Evolutionary conservation across 2,113 vertebrate species (phyloP), one percentile per base, ranked within the genome.

Genomic region (Callorhinus ursinus): DNA sequence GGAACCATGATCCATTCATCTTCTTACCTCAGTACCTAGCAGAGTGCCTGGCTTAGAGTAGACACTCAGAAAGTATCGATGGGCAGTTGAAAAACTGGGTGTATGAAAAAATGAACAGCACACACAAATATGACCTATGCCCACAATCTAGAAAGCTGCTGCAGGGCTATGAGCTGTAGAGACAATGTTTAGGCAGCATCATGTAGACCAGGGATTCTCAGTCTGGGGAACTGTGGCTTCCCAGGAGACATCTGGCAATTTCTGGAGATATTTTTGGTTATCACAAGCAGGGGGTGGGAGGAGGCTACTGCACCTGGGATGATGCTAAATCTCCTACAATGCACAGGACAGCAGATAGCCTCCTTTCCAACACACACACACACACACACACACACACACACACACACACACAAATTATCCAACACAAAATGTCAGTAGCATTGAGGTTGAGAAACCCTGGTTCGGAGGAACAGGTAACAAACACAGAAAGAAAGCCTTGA

Each of bases 61-160:
- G 77, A 87, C 28, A 57, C 18, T 6, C 67, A 42, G 42, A 24
- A 53, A 51, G 42, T 33, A 59, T 7, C 0, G 0, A 31, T 19
- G 13, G 18, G 49, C 18, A 33, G 49, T 16, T 8, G 18, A 21
- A 53, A 4, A 28, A 33, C 26, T 3, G 24, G 51, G 33, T 22
- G 24, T 10, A 21, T 9, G 5, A 49, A 69, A 65, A 51, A 87
- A 69, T 4, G 61, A 42, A 74, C 3, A 19, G 19, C 84, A 69
- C 61, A 69, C 14, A 24, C 22, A 53, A 83, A 36, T 49, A 28
- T 65, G 57, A 42, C 16, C 51, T 49, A 28, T 26, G 93, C 53
- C 12, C 63, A 21, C 57, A 24, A 46, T 83, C 39, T n/a, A 36
- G n/a, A 95, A 88, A 92, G 11, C 71, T 10, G 15, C 11, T 11